phyloP scores from a whole-genome alignment of 2,797 vertebrate species.

The Lophius americanus region DNA sequence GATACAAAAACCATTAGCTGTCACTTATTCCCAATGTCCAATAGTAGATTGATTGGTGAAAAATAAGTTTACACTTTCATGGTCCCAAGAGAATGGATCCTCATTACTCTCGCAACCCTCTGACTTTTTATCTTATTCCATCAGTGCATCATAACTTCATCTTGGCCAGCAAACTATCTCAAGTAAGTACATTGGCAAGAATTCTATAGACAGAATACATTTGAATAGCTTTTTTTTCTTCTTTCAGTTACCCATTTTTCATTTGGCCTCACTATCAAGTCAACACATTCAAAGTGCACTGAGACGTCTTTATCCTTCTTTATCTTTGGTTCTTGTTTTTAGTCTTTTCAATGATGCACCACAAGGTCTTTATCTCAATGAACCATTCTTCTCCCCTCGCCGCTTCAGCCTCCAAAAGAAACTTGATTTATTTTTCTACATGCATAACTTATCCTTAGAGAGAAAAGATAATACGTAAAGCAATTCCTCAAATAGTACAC shows the following conservation, averaged over 20 bases:
- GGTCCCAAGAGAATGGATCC: background rate
- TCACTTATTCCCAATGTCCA: too few species aligned
- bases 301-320: conserved; percentile 11
- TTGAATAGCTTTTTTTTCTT: too few species aligned
- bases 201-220: background rate
- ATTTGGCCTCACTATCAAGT: background rate
- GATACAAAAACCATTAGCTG: too few species aligned
- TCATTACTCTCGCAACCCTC: background rate
- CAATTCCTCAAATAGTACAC: background rate
- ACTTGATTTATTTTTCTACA: conserved; percentile 14
- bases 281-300: background rate
- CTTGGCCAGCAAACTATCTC: background rate
- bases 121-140: background rate
- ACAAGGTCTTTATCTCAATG: conserved; percentile 39
- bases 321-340: conserved; percentile 19
- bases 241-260: background rate
- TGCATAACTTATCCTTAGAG: background rate
- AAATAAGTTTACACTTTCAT: background rate
- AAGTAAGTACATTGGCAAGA: background rate
- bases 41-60: too few species aligned
- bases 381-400: conserved; percentile 18
- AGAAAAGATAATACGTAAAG: conserved; percentile 16
- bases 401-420: conserved; percentile 15
- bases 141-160: background rate
- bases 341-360: conserved; percentile 32